These are phyloP conservation scores for Penelope pileata DNA, from an alignment of 2,113 vertebrate species.

Conservation along the genomic window DNA sequence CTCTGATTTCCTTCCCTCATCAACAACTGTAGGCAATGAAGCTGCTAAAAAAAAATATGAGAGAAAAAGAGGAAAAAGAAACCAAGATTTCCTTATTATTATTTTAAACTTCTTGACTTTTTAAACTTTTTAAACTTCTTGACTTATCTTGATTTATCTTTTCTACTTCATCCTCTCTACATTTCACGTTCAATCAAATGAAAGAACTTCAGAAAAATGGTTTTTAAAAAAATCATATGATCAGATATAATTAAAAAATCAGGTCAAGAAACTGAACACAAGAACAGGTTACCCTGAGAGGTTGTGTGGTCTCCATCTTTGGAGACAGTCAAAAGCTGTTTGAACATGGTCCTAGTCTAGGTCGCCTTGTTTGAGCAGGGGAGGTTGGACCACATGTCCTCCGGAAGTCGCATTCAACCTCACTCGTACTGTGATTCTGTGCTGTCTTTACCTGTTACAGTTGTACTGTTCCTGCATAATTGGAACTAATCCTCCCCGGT, in stretches of 20 bases:
- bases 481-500: too few relatives aligned
- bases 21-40: neutral
- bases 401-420: neutral
- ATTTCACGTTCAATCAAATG: neutral
- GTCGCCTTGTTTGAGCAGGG: accelerated
- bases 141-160: accelerated
- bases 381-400: neutral
- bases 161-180: neutral
- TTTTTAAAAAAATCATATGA: neutral
- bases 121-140: too few relatives aligned
- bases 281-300: neutral
- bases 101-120: neutral
- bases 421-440: neutral
- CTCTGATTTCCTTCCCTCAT: neutral
- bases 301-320: neutral
- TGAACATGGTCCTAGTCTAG: neutral
- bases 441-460: too few relatives aligned
- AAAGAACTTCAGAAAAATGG: neutral
- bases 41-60: neutral
- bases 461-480: too few relatives aligned
- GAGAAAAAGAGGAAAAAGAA: neutral
- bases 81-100: neutral
- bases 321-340: neutral
- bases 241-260: neutral
- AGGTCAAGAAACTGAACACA: neutral